Evolutionary conservation across 2,888 invertebrate species (phyloP), one percentile per base, ranked within the genome.

Genomic region (Lepetodrilus schrolli): DNA sequence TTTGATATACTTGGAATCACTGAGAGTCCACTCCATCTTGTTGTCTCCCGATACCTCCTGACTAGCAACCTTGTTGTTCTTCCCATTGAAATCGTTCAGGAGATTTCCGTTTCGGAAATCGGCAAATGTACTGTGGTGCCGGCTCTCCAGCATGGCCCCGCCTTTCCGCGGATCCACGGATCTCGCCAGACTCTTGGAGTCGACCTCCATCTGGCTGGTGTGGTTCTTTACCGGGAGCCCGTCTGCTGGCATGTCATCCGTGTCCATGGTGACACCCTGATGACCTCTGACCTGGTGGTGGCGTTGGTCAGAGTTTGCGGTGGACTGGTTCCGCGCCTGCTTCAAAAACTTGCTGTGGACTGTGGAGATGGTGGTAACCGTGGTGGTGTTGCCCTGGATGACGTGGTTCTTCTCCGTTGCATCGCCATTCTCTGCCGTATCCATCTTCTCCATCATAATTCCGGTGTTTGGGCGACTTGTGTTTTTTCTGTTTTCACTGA

Each of bases 331-430:
- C 75, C 82, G 83, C 8, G 83, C 83, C 73, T 86, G 86, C 78
- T 87, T 87, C 17, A 86, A 77, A 72, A 83, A 85, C 80, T 87
- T 87, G 75, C 85, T 85, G 47, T 82, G 78, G 66, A 75, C 75
- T 30, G 70, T 20, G 82, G 81, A 30, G 80, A 78, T 47, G 43
- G 17, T 13, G 51, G 20, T 21, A n/a, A n/a, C n/a, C n/a, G n/a
- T n/a, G n/a, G n/a, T n/a, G 51, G 20, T 49, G 34, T 17, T 20
- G 1, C 58, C 58, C 47, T 74, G 74, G 20, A 74, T 66, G 68
- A 72, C 38, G 23, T 71, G 58, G 34, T 30, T 50, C 23, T 68
- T 74, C 47, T 51, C 70, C 10, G 34, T 47, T 66, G 36, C 76
- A 58, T 84, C 81, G n/a, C n/a, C n/a, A n/a, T n/a, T n/a, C 21